Base-by-base conservation (phyloP, 2,797 vertebrate species). In the Cyclura pinguis region DNA sequence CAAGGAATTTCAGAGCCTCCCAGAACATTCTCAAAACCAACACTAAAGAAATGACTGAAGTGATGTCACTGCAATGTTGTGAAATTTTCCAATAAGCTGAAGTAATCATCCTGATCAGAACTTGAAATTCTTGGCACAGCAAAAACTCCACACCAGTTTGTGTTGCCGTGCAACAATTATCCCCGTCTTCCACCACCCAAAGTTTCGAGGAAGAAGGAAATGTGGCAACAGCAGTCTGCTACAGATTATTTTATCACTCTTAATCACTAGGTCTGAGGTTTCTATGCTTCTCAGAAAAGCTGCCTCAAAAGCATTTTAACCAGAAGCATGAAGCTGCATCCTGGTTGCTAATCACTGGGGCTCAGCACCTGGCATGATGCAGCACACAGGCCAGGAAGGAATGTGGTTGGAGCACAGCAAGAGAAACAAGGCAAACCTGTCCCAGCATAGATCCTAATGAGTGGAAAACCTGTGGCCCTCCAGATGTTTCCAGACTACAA, bases 241-340 rank as follows among this genome's bases (percentile, higher is more conserved):
- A 52, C 12, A 81, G 84, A 90, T 86, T 73, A 47, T 73, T 50
- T 86, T 90, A 86, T 90, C 84, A 62, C 74, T 81, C 18, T n/a
- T 80, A 89, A 57, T 29, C 22, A 73, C 52, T n/a, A 50, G 6
- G 59, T 27, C 29, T 73, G 77, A 86, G 84, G 84, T 74, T 62
- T 73, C 64, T 50, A n/a, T 35, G 42, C 22, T 80, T 59, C 77
- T 86, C 52, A 24, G 5, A 59, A 62, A 35, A 73, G n/a, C 27
- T 18, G 35, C 6, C 16, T 76, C 55, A 35, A 29, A 35, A 64
- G 9, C 42, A 35, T 77, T 84, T 52, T 50, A 12, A 77, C n/a
- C 22, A 29, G 24, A 42, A 55, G 27, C 59, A 52, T 32, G 9
- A 84, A 59, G 52, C 22, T 38, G 74, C 35, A 73, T 35, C 67